phyloP scores from a whole-genome alignment of 2,888 invertebrate genomes.

The Aquatica leii region DNA sequence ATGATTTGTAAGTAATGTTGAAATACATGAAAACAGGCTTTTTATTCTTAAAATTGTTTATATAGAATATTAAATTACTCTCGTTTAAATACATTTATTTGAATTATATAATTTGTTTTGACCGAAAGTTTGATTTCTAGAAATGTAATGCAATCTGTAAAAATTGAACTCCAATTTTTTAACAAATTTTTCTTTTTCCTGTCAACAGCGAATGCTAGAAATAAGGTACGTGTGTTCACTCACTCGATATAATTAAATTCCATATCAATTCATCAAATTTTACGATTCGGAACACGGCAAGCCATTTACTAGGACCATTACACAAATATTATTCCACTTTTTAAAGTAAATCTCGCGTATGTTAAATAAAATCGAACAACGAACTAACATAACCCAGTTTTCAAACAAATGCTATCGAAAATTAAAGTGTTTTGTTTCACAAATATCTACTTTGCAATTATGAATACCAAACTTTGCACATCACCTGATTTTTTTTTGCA shows the following conservation, averaged over 20 bases:
- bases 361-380: conserved; percentile 52
- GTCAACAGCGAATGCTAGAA: conserved; percentile 26
- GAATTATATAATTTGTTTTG: too few species aligned
- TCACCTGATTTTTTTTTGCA: conserved; percentile 23
- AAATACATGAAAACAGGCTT: too few species aligned
- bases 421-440: conserved; percentile 52
- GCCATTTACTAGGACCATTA: conserved; percentile 39
- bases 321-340: conserved; percentile 49
- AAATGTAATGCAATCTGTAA: too few species aligned
- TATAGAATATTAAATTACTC: too few species aligned
- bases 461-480: conserved; percentile 44
- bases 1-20: too few species aligned
- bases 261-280: conserved; percentile 49
- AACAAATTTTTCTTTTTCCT: conserved; percentile 33
- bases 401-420: conserved; percentile 45
- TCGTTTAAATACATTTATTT: too few species aligned
- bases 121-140: too few species aligned
- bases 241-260: conserved; percentile 46
- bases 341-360: conserved; percentile 49
- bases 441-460: conserved; percentile 39
- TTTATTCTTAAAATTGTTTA: too few species aligned
- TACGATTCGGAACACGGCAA: conserved; percentile 43
- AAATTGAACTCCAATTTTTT: conserved; percentile 16
- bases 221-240: conserved; percentile 36
- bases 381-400: conserved; percentile 48